Percentiles rank a stretch among this genome's conserved stretches.
Conservation (phyloP, 1,140 invertebrate species). For the Ostrea denselamellosa region DNA sequence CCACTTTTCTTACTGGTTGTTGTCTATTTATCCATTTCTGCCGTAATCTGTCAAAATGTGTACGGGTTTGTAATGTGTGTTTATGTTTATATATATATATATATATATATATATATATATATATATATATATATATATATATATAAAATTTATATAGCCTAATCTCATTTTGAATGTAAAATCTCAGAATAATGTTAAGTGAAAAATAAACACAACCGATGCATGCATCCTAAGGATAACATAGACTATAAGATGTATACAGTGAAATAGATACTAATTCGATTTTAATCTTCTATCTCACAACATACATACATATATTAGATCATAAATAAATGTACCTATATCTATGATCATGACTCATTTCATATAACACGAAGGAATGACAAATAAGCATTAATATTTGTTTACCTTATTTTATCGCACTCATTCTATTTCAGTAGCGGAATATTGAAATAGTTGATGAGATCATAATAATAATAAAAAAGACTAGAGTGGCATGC, state of each 20-base stretch:
- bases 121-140: too few species aligned
- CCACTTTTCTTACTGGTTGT: background rate
- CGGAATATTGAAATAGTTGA: background rate
- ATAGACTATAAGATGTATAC: too few species aligned
- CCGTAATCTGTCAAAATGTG: constrained; percentile 16
- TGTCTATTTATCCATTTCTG: constrained; percentile 23
- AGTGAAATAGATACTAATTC: too few species aligned
- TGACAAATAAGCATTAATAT: background rate
- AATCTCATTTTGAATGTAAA: too few species aligned
- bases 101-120: too few species aligned
- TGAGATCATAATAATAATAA: background rate
- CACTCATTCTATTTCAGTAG: background rate
- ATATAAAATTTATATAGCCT: too few species aligned
- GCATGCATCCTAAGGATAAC: too few species aligned
- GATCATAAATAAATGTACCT: background rate
- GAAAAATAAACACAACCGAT: too few species aligned
- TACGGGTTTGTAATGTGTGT: background rate
- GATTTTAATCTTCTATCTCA: too few species aligned
- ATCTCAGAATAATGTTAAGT: too few species aligned
- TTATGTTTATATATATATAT: too few species aligned
- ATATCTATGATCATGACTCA: background rate
- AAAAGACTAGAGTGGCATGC: background rate
- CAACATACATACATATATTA: too few species aligned
- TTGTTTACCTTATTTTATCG: background rate
- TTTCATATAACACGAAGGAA: background rate